A percentile compares a stretch with the other conserved stretches of the same genome.
Evolutionary conservation across 2,888 invertebrate species (phyloP).

Genomic region (Tetropium fuscum): DNA sequence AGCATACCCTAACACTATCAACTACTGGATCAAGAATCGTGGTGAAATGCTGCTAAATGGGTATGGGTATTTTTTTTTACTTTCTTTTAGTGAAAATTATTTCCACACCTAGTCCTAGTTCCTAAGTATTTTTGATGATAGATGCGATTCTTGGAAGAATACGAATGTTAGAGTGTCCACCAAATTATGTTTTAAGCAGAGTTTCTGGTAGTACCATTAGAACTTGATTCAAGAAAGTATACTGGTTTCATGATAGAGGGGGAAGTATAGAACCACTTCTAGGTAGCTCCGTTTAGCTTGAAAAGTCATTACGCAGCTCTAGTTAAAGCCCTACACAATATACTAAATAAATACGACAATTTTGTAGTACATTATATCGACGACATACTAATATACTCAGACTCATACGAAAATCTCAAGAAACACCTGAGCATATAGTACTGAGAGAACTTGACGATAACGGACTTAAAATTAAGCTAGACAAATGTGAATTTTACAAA

Average conservation of each 20-base stretch:
- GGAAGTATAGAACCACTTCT: slow-evolving; percentile 1
- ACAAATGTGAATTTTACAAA: slow-evolving; percentile 19
- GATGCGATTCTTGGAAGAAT: no score
- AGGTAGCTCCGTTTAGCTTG: slow-evolving; percentile 5
- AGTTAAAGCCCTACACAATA: background rate
- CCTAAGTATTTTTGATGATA: no score
- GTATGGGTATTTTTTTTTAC: slow-evolving; percentile 67
- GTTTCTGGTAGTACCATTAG: background rate
- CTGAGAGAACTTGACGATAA: slow-evolving; percentile 5
- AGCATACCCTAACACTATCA: slow-evolving; percentile 83
- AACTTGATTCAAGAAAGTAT: background rate
- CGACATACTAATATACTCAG: slow-evolving; percentile 19
- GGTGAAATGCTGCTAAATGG: slow-evolving; percentile 87
- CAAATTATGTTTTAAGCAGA: background rate
- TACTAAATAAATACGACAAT: slow-evolving; percentile 9
- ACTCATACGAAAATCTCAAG: background rate
- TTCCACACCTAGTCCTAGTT: no score
- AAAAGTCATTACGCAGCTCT: background rate
- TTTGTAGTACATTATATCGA: slow-evolving; percentile 18
- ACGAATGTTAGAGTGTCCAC: background rate
- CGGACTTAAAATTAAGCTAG: slow-evolving; percentile 21
- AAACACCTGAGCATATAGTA: slow-evolving; percentile 6
- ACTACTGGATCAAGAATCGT: slow-evolving; percentile 85
- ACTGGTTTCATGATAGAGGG: slow-evolving; percentile 5
- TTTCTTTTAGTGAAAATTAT: background rate